Percentiles rank a stretch among this genome's conserved stretches.
Evolutionary conservation across 2,113 vertebrate genomes (phyloP).

Genomic region (Myrmecobius fasciatus): DNA sequence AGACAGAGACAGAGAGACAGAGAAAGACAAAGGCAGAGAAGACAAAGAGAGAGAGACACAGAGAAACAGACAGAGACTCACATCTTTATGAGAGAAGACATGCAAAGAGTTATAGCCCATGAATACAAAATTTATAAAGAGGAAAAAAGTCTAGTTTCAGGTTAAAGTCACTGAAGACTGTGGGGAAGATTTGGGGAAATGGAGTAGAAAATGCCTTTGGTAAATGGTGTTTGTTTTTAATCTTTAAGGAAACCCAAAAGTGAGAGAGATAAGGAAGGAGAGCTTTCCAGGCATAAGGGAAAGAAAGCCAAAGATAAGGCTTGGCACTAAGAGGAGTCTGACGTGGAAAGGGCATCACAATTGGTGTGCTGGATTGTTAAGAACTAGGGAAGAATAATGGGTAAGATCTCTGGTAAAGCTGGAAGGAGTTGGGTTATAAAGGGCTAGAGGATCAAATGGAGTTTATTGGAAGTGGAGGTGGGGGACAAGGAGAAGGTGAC

Average conservation of each 20-base stretch:
- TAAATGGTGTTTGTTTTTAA: not conserved
- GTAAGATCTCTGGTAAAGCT: not conserved
- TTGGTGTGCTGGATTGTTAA: not conserved
- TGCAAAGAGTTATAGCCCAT: not conserved
- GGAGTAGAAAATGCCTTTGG: not conserved
- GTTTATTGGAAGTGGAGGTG: not conserved
- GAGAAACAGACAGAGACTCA: no score
- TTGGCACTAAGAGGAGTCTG: not conserved
- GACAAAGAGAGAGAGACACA: no score
- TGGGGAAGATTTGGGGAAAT: not conserved
- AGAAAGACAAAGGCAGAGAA: no score
- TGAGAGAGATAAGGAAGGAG: not conserved
- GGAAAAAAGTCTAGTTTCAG: not conserved
- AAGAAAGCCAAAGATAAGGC: not conserved
- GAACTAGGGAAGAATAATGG: not conserved
- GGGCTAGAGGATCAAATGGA: not conserved
- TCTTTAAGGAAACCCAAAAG: not conserved
- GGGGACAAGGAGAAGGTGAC: not conserved
- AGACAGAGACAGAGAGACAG: no score
- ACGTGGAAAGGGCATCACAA: not conserved
- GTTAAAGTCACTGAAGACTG: not conserved
- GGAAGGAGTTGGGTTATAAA: not conserved
- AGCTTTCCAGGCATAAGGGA: not conserved
- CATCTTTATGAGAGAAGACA: no score
- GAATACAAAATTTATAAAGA: not conserved